Evolutionary conservation across 1,140 invertebrate genomes (phyloP).

Genomic region (Drosophila sproati): DNA sequence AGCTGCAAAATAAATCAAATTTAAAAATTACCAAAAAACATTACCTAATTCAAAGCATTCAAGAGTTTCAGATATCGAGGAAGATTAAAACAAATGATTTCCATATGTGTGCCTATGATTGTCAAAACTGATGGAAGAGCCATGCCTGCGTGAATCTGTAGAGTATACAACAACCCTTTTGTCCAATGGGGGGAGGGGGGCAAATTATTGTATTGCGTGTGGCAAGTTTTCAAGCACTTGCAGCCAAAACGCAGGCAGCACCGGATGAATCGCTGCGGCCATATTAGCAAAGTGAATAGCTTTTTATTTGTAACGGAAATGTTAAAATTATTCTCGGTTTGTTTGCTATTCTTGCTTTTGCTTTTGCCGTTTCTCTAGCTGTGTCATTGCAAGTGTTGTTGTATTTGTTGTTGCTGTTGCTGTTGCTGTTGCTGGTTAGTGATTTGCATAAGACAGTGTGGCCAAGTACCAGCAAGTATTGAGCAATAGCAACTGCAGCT

Average conservation of each 20-base stretch:
- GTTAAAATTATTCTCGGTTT: constrained; percentile 76
- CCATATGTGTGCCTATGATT: too few species aligned
- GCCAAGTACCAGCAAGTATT: constrained; percentile 8
- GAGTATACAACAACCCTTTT: constrained; percentile 29
- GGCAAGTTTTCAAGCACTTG: constrained; percentile 66
- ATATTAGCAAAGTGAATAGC: constrained; percentile 82
- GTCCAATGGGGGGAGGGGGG: constrained; percentile 30
- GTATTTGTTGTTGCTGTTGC: too few species aligned
- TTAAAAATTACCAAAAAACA: too few species aligned
- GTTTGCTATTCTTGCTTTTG: constrained; percentile 18
- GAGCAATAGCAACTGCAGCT: not conserved
- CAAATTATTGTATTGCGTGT: constrained; percentile 76
- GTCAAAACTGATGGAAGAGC: too few species aligned
- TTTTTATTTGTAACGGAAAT: constrained; percentile 83
- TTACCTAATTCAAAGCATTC: too few species aligned
- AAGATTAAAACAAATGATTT: too few species aligned
- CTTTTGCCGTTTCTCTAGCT: constrained; percentile 11
- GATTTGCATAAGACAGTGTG: constrained; percentile 71
- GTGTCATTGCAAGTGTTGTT: not conserved
- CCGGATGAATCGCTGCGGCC: constrained; percentile 75
- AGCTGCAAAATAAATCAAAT: too few species aligned
- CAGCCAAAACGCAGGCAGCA: constrained; percentile 61
- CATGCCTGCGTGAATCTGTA: not conserved
- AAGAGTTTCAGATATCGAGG: too few species aligned
- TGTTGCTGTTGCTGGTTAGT: constrained; percentile 18